A percentile compares a stretch with the other conserved stretches of the same genome.
Conservation (phyloP, 2,888 invertebrate genomes). For the Exocentrus adspersus region DNA sequence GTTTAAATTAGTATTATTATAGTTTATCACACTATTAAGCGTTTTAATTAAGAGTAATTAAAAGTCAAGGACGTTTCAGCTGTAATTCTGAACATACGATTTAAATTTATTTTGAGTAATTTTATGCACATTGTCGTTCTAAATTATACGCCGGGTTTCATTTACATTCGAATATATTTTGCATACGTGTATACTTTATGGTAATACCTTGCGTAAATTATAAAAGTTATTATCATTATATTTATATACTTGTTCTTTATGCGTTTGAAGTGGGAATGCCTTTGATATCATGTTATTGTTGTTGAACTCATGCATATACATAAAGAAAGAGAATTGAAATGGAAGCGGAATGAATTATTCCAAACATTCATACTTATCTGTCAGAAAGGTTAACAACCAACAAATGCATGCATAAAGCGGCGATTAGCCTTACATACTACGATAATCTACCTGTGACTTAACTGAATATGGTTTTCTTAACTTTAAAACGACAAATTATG, state of each 20-base stretch:
- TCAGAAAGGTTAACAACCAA: conserved; percentile 24
- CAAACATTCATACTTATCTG: conserved; percentile 17
- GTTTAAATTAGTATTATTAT: conserved; percentile 56
- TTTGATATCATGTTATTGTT: conserved; percentile 43
- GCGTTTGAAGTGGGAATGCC: conserved; percentile 36
- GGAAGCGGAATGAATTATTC: conserved; percentile 26
- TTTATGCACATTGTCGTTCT: conserved; percentile 35
- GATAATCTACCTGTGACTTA: background rate
- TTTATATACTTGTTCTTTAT: conserved; percentile 39
- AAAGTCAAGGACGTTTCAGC: conserved; percentile 54
- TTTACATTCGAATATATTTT: conserved; percentile 42
- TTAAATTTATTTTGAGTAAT: conserved; percentile 29
- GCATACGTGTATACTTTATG: conserved; percentile 37
- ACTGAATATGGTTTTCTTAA: too few species aligned
- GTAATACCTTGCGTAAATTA: conserved; percentile 36
- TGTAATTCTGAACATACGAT: conserved; percentile 22
- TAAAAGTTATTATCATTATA: conserved; percentile 43
- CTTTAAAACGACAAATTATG: too few species aligned
- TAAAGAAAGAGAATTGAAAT: conserved; percentile 28
- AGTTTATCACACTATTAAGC: conserved; percentile 58
- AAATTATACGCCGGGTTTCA: conserved; percentile 41
- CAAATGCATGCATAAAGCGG: background rate
- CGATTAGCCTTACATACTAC: background rate
- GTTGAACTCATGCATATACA: conserved; percentile 34
- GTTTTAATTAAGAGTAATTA: conserved; percentile 59